Percentiles rank a stretch among this genome's conserved stretches.
Conservation (phyloP, 2,888 invertebrate species). For the Agriopis aurantiaria region DNA sequence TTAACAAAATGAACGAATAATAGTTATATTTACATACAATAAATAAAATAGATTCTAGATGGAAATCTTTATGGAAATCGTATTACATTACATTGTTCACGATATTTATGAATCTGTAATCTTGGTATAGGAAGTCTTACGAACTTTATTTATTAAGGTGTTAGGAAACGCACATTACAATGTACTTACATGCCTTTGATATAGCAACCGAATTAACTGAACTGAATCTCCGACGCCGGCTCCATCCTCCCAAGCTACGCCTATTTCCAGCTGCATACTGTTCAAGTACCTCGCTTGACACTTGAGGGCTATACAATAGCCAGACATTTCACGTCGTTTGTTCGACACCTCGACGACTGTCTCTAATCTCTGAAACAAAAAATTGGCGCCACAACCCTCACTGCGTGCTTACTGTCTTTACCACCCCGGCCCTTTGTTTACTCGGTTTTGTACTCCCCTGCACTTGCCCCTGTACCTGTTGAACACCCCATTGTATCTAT, state of each 20-base stretch:
- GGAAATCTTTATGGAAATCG: slow-evolving; percentile 11
- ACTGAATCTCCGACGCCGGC: slow-evolving; percentile 32
- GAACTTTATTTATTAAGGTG: too few species aligned
- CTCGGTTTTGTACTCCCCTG: slow-evolving; percentile 36
- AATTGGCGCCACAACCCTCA: slow-evolving; percentile 80
- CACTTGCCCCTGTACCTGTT: slow-evolving; percentile 77
- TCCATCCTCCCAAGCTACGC: slow-evolving; percentile 37
- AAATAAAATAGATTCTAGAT: slow-evolving; percentile 39
- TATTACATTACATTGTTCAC: neutral
- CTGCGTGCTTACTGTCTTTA: slow-evolving; percentile 68
- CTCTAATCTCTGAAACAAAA: slow-evolving; percentile 71
- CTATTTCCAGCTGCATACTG: slow-evolving; percentile 36
- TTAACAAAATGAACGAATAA: slow-evolving; percentile 44
- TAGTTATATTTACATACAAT: slow-evolving; percentile 46
- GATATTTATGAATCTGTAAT: neutral
- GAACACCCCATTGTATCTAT: slow-evolving; percentile 56
- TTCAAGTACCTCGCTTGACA: slow-evolving; percentile 58
- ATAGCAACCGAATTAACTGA: too few species aligned
- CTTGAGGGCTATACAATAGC: slow-evolving; percentile 74
- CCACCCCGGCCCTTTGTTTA: slow-evolving; percentile 67
- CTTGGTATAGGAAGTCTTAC: too few species aligned
- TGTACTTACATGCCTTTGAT: too few species aligned
- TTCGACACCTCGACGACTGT: slow-evolving; percentile 71
- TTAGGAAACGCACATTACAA: too few species aligned
- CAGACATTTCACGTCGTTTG: slow-evolving; percentile 82